Conservation (phyloP, 30 jellyfish, hydroid and myxozoan genomes). For the Hydra vulgaris region DNA sequence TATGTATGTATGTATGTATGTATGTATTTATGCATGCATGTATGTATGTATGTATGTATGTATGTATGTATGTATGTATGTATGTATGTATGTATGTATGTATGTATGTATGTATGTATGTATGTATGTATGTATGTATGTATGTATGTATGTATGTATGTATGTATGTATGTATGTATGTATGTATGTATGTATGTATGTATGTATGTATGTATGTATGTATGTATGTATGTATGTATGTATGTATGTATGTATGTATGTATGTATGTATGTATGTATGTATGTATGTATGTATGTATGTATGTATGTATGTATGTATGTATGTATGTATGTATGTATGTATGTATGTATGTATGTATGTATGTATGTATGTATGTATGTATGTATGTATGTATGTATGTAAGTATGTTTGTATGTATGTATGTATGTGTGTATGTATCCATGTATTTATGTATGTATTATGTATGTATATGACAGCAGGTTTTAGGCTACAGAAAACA, state of each 20-base stretch:
- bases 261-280: slow-evolving; percentile 34
- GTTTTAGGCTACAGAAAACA: too few species aligned
- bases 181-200: slow-evolving; percentile 34
- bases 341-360: slow-evolving; percentile 36
- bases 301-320: slow-evolving; percentile 37
- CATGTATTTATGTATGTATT: neutral
- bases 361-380: slow-evolving; percentile 36
- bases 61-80: slow-evolving; percentile 15
- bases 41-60: neutral
- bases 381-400: slow-evolving; percentile 36
- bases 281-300: slow-evolving; percentile 32
- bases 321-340: slow-evolving; percentile 34
- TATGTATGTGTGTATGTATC: slow-evolving; percentile 24
- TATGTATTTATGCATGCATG: neutral
- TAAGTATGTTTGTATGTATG: slow-evolving; percentile 30
- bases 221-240: slow-evolving; percentile 36
- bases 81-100: slow-evolving; percentile 15
- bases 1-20: neutral
- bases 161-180: slow-evolving; percentile 36
- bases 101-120: slow-evolving; percentile 11
- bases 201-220: slow-evolving; percentile 37
- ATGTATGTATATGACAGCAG: neutral
- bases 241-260: slow-evolving; percentile 36
- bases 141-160: slow-evolving; percentile 37
- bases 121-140: slow-evolving; percentile 36